These are phyloP conservation scores for Arctocebus calabarensis DNA, from an alignment of 2,797 vertebrate genomes.

Conservation along the genomic window DNA sequence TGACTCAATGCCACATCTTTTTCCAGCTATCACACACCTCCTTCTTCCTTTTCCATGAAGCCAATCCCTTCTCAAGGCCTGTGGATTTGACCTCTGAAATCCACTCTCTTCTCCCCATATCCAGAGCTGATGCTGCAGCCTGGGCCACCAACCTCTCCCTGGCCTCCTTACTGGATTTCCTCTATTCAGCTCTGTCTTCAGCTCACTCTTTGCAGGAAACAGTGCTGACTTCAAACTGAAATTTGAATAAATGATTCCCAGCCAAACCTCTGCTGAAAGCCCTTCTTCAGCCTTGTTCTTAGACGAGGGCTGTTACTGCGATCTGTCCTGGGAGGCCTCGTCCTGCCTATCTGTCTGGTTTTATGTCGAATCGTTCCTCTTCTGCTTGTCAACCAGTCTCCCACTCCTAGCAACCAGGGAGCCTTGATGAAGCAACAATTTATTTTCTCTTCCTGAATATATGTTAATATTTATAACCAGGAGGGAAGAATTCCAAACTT, in stretches of 20 bases:
- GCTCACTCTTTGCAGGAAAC: neutral
- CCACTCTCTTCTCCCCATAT: neutral
- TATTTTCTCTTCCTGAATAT: neutral
- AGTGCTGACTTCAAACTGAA: neutral
- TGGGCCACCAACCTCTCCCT: fast-evolving
- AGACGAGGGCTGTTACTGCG: neutral
- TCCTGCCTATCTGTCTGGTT: neutral
- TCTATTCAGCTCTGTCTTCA: neutral
- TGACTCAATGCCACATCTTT: neutral
- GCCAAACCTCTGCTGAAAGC: neutral
- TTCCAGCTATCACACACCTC: neutral
- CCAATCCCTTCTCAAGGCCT: neutral
- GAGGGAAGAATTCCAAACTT: slow-evolving; percentile 57
- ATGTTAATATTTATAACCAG: slow-evolving; percentile 36
- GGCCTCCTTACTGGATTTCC: neutral
- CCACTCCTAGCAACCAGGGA: neutral
- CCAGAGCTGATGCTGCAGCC: neutral
- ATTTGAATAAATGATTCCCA: neutral
- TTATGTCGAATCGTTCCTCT: neutral
- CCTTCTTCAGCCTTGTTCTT: neutral
- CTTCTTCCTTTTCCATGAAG: neutral
- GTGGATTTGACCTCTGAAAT: neutral
- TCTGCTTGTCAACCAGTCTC: neutral
- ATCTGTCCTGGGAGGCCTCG: neutral
- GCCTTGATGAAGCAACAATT: neutral